Evolutionary conservation across 2,888 invertebrate genomes (phyloP).

Genomic region (Morpho deidamia): DNA sequence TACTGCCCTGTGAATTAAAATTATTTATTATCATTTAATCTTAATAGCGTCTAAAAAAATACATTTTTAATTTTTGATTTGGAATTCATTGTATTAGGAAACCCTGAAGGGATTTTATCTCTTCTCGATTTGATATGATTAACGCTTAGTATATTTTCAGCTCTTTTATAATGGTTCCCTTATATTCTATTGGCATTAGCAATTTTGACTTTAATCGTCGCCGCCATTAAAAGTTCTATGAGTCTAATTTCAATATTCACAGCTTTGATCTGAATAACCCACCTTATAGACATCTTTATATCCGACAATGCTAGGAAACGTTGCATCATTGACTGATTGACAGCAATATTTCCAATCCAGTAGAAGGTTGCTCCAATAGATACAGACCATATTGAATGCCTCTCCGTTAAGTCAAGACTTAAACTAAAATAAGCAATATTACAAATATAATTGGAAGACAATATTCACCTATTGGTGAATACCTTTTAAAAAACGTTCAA

Average conservation of each 20-base stretch:
- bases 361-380: slow-evolving; percentile 84
- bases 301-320: slow-evolving; percentile 84
- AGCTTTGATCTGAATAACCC: background rate
- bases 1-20: slow-evolving; percentile 77
- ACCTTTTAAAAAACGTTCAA: too few species aligned
- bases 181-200: too few species aligned
- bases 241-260: too few species aligned
- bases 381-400: slow-evolving; percentile 87
- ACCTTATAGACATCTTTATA: slow-evolving; percentile 80
- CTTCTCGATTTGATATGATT: too few species aligned
- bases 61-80: too few species aligned
- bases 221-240: too few species aligned
- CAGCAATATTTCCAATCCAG: slow-evolving; percentile 85
- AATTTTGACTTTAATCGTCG: too few species aligned
- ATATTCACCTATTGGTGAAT: too few species aligned
- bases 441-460: background rate
- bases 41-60: background rate
- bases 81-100: too few species aligned
- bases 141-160: too few species aligned
- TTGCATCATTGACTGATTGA: slow-evolving; percentile 90
- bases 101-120: too few species aligned
- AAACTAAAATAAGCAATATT: slow-evolving; percentile 66
- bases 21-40: background rate
- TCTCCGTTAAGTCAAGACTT: slow-evolving; percentile 81
- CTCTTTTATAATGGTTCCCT: too few species aligned